A percentile compares a stretch with the other conserved stretches of the same genome.
phyloP scores from a whole-genome alignment of 2,888 invertebrate genomes.

The Tholera decimalis region DNA sequence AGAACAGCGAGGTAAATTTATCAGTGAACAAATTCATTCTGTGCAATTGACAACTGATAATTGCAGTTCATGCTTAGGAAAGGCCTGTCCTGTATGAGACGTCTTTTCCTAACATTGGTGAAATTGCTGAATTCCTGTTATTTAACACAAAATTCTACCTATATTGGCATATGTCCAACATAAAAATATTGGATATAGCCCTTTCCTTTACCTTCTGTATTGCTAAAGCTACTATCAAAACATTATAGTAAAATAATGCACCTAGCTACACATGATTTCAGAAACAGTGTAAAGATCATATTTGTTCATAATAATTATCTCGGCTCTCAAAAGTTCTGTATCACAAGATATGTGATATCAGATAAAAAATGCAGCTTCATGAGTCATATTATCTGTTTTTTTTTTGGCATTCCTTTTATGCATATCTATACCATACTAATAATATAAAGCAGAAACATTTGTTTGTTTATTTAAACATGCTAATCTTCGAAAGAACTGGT shows the following conservation, averaged over 20 bases:
- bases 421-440: neutral
- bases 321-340: slow-evolving; percentile 32
- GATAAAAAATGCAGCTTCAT: slow-evolving; percentile 34
- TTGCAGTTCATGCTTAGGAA: neutral
- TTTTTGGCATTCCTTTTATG: slow-evolving; percentile 25
- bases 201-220: neutral
- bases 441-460: too few species aligned
- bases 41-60: neutral
- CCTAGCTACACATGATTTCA: slow-evolving; percentile 9
- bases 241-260: neutral
- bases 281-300: slow-evolving; percentile 18
- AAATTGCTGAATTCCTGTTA: too few species aligned
- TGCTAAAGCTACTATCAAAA: neutral
- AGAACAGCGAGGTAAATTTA: slow-evolving; percentile 11
- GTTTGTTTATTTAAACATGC: too few species aligned
- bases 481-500: too few species aligned
- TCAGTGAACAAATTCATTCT: slow-evolving; percentile 1
- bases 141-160: too few species aligned
- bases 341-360: slow-evolving; percentile 40
- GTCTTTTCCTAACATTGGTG: too few species aligned
- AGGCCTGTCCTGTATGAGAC: neutral
- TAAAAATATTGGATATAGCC: neutral
- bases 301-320: slow-evolving; percentile 37
- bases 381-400: slow-evolving; percentile 18
- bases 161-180: neutral